Base-by-base conservation (phyloP, 1,140 invertebrate genomes). In the Achroia grisella region DNA sequence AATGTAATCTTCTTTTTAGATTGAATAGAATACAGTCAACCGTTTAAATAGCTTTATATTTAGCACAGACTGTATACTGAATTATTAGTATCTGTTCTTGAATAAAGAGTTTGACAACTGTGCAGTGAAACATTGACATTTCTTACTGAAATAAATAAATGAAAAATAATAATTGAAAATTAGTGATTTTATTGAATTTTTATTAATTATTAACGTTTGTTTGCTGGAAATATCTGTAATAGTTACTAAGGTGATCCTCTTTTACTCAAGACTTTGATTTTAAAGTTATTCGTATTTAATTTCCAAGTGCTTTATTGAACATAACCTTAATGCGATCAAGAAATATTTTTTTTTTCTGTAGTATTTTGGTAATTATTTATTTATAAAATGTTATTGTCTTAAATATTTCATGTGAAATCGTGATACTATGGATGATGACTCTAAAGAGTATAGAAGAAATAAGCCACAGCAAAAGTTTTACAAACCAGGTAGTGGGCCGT, bases 381-480 rank as follows among this genome's bases (percentile, higher is more conserved):
- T 23, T 23, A 23, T 23, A 23, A 23, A 23, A 49, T 64, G 58
- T 56, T 67, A 53, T 60, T 63, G 46, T 69, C 56, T 51, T 73
- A 61, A 66, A 62, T 48, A 49, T 61, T 59, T 44, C 58, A 42
- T 39, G 51, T 56, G 44, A 50, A 52, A 60, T 54, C 50, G 53
- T 67, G 41, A 66, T 62, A 60, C 56, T 83, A 87, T 87, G 86
- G 86, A 86, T 86, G 79, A 87, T 86, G 86, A 82, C 45, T 74
- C 45, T 64, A 86, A 78, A 70, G 78, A 83, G 60, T 77, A 75
- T 49, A 86, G 71, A 67, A 83, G 76, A 72, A 80, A 72, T 61
- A 87, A 86, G 76, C 84, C 83, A 56, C 86, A 81, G 71, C 83
- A 86, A 68, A 80, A 86, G 56, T 69, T 86, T 36, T 87, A 87